These are phyloP conservation scores for Choloepus didactylus DNA, from an alignment of 2,797 vertebrate genomes.

Conservation along the genomic window DNA sequence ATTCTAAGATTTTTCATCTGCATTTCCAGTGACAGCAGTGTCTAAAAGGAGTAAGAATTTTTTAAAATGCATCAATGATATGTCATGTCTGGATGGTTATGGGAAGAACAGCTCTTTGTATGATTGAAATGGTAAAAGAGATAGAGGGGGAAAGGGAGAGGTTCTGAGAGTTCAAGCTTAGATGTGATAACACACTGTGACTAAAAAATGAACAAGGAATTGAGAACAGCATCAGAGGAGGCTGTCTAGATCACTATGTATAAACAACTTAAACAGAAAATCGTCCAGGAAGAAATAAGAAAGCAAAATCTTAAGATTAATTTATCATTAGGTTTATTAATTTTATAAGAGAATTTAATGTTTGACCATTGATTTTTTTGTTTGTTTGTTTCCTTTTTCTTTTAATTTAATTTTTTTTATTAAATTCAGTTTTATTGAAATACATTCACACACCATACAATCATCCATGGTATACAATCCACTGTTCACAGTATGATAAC, in stretches of 20 bases:
- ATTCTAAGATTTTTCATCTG: constrained; percentile 24
- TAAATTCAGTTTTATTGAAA: no score
- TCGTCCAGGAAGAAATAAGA: constrained; percentile 1
- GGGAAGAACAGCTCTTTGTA: constrained; percentile 69
- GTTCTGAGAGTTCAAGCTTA: constrained; percentile 18
- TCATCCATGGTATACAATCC: no score
- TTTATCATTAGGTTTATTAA: not conserved
- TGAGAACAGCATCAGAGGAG: constrained; percentile 4
- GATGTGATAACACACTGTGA: not conserved
- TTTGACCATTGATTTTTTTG: not conserved
- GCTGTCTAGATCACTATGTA: not conserved
- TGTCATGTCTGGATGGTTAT: constrained; percentile 12
- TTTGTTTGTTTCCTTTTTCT: no score
- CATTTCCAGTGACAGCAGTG: not conserved
- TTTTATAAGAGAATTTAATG: constrained; percentile 28
- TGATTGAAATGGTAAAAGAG: constrained; percentile 21
- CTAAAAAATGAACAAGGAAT: constrained; percentile 36
- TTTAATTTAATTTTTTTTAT: no score
- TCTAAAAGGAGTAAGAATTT: constrained; percentile 48
- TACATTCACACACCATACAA: no score
- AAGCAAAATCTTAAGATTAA: not conserved
- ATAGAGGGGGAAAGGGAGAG: not conserved
- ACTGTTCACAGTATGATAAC: no score
- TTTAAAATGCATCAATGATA: constrained; percentile 57
- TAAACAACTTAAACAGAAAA: constrained; percentile 12